phyloP scores from a whole-genome alignment of 2,888 invertebrate genomes.

The Clepsis dumicolana region DNA sequence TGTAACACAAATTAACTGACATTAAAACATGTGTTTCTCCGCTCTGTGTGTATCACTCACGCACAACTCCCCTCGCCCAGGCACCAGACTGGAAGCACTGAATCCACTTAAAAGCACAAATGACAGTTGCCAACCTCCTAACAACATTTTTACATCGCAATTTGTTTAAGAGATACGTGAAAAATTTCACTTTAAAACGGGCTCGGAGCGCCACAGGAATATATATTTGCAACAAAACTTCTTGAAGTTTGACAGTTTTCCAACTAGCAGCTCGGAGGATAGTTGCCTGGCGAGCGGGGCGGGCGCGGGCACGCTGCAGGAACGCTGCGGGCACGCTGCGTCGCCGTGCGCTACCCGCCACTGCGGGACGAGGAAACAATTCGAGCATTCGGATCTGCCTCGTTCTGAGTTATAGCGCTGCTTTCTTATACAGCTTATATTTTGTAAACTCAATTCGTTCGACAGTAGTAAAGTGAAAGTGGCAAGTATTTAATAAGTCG shows the following conservation, averaged over 20 bases:
- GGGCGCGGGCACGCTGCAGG: not conserved
- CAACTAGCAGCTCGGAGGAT: constrained; percentile 21
- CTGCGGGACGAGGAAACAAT: constrained; percentile 22
- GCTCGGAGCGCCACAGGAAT: constrained; percentile 35
- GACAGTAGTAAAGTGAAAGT: constrained; percentile 5
- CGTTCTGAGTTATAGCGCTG: constrained; percentile 46
- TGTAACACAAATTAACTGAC: not conserved
- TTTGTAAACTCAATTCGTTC: constrained; percentile 46
- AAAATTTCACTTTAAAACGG: constrained; percentile 51
- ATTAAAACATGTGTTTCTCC: constrained; percentile 8
- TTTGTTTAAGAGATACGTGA: constrained; percentile 65
- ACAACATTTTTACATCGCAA: constrained; percentile 64
- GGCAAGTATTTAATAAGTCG: constrained; percentile 10
- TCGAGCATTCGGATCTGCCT: constrained; percentile 20
- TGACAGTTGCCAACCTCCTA: constrained; percentile 57
- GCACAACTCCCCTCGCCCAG: constrained; percentile 17
- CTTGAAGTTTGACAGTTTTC: constrained; percentile 38
- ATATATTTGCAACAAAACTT: constrained; percentile 36
- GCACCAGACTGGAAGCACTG: constrained; percentile 37
- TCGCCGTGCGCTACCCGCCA: not conserved
- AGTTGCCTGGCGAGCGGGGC: constrained; percentile 3
- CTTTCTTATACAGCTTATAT: constrained; percentile 56
- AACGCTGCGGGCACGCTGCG: not conserved
- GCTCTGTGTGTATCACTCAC: not conserved
- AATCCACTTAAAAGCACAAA: constrained; percentile 47